A percentile compares a stretch with the other conserved stretches of the same genome.
These are phyloP conservation scores for Athripsodes cinereus DNA, from an alignment of 2,888 invertebrate species.

Conservation along the genomic window DNA sequence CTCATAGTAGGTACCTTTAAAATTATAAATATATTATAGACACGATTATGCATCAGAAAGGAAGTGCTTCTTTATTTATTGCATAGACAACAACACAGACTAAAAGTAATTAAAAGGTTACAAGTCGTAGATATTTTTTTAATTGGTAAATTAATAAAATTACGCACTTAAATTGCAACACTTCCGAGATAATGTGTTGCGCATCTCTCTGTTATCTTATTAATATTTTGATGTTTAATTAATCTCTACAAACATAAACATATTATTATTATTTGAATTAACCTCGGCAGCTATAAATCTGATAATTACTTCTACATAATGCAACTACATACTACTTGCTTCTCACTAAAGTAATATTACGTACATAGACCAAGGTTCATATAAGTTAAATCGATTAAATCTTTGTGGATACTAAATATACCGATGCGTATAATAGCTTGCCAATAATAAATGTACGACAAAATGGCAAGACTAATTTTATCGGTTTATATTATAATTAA, in stretches of 20 bases:
- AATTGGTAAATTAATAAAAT: too few species aligned
- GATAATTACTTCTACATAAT: not conserved
- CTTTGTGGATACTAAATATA: not conserved
- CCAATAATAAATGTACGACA: not conserved
- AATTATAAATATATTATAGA: too few species aligned
- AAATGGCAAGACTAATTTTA: not conserved
- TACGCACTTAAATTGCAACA: too few species aligned
- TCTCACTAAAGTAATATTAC: not conserved
- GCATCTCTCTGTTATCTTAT: too few species aligned
- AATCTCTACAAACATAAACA: not conserved
- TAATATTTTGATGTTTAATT: too few species aligned
- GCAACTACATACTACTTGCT: not conserved
- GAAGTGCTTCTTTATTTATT: too few species aligned
- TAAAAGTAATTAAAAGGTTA: too few species aligned
- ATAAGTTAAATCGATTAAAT: not conserved
- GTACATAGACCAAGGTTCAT: not conserved
- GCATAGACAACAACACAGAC: too few species aligned
- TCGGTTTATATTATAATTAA: not conserved
- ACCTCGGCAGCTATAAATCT: not conserved
- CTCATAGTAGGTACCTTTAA: too few species aligned
- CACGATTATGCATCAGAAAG: too few species aligned
- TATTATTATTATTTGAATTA: constrained; percentile 1
- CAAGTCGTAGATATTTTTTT: too few species aligned
- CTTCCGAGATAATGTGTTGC: too few species aligned
- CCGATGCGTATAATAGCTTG: not conserved